Evolutionary conservation across 2,797 vertebrate genomes (phyloP).

Genomic region (Pogonophryne albipinna): DNA sequence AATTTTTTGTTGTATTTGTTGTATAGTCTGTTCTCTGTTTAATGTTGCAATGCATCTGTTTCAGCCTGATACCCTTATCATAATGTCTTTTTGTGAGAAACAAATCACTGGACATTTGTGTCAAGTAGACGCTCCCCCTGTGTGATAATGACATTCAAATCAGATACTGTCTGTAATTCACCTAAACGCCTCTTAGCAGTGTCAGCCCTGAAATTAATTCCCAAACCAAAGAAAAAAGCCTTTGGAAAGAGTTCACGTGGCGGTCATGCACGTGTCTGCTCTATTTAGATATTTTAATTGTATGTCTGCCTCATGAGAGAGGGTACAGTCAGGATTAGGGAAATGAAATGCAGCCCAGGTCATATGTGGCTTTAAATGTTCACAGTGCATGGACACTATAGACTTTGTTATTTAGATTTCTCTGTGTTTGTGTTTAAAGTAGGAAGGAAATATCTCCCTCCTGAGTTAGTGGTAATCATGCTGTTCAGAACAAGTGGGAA

Average conservation of each 20-base stretch:
- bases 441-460: not conserved
- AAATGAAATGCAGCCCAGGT: conserved; percentile 13
- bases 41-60: conserved; percentile 15
- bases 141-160: conserved; percentile 68
- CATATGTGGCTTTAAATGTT: not conserved
- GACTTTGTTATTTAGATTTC: too few species aligned
- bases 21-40: not conserved
- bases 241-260: conserved; percentile 40
- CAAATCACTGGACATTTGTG: conserved; percentile 28
- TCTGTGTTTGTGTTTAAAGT: not conserved
- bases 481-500: not conserved
- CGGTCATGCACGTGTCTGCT: conserved; percentile 40
- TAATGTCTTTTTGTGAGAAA: conserved; percentile 5
- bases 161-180: conserved; percentile 62
- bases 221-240: conserved; percentile 29
- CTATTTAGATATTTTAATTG: conserved; percentile 32
- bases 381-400: too few species aligned
- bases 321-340: not conserved
- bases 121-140: conserved; percentile 53
- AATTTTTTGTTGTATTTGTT: not conserved
- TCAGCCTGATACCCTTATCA: conserved; percentile 26
- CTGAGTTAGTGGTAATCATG: not conserved
- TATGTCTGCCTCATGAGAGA: conserved; percentile 28
- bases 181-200: conserved; percentile 34
- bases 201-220: conserved; percentile 37